phyloP scores from a whole-genome alignment of 2,797 vertebrate species.

The Pachyuromys duprasi region DNA sequence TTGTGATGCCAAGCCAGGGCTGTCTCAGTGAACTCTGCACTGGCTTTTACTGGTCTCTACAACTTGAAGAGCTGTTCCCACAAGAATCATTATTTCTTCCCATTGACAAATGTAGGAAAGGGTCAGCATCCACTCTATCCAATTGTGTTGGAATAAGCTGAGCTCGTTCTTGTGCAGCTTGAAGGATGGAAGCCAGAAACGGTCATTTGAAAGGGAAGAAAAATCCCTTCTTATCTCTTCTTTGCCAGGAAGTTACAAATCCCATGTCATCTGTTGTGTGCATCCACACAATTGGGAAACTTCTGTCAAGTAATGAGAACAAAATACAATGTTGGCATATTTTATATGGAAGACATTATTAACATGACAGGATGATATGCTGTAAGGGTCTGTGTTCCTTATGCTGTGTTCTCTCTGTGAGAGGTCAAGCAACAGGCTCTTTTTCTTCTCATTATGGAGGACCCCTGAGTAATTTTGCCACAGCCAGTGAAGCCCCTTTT shows the following conservation, averaged over 20 bases:
- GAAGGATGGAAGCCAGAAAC: neutral
- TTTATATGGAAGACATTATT: constrained; percentile 10
- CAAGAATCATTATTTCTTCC: neutral
- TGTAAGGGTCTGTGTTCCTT: neutral
- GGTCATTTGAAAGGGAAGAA: neutral
- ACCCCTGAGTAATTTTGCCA: neutral
- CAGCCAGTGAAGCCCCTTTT: neutral
- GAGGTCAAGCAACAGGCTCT: neutral
- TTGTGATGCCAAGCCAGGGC: neutral
- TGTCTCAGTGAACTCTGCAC: constrained; percentile 36
- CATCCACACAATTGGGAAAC: neutral
- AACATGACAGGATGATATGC: neutral
- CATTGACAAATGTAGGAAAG: neutral
- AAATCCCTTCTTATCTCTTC: neutral
- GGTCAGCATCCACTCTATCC: neutral
- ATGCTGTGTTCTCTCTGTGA: neutral
- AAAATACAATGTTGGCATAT: neutral
- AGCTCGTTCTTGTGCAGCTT: neutral
- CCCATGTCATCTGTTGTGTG: neutral
- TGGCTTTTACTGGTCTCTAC: neutral
- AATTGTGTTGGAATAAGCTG: neutral
- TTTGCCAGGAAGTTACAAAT: neutral
- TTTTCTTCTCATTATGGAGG: constrained; percentile 34
- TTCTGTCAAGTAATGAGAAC: constrained; percentile 14
- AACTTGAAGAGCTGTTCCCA: constrained; percentile 2